These are phyloP conservation scores for Fukomys damarensis DNA, from an alignment of 2,113 vertebrate species.

Conservation along the genomic window DNA sequence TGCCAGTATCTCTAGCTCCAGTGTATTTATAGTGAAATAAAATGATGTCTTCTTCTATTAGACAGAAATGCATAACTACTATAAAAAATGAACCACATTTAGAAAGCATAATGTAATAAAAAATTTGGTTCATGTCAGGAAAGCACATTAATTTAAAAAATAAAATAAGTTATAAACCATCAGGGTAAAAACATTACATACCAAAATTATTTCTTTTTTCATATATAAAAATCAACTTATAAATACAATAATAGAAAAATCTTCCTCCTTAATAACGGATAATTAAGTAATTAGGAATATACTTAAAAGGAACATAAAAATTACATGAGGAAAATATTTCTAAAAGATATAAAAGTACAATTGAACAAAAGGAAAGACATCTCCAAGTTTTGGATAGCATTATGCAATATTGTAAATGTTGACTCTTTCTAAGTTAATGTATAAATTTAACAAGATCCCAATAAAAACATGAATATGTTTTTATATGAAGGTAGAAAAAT, in stretches of 20 bases:
- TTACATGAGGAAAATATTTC: not conserved
- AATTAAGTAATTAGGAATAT: not conserved
- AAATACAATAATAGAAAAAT: not conserved
- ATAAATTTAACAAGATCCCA: conserved; percentile 12
- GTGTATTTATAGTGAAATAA: conserved; percentile 6
- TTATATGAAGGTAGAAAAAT: not conserved
- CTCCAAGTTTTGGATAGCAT: not conserved
- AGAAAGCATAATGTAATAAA: conserved; percentile 16
- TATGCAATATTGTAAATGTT: not conserved
- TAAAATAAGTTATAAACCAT: not conserved
- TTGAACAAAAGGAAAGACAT: not conserved
- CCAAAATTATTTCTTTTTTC: not conserved
- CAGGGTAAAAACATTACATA: not conserved
- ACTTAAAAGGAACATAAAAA: not conserved
- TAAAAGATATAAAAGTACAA: not conserved
- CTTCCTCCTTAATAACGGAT: not conserved
- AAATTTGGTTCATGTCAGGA: conserved; percentile 23
- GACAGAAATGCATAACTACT: conserved; percentile 18
- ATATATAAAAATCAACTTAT: not conserved
- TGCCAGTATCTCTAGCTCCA: not conserved
- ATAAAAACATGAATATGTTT: conserved; percentile 11
- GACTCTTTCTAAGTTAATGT: not conserved
- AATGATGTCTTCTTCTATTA: not conserved
- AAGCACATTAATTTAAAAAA: conserved; percentile 31
- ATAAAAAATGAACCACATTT: conserved; percentile 12